These are phyloP conservation scores for Uria lomvia DNA, from an alignment of 2,113 vertebrate species.

Conservation along the genomic window DNA sequence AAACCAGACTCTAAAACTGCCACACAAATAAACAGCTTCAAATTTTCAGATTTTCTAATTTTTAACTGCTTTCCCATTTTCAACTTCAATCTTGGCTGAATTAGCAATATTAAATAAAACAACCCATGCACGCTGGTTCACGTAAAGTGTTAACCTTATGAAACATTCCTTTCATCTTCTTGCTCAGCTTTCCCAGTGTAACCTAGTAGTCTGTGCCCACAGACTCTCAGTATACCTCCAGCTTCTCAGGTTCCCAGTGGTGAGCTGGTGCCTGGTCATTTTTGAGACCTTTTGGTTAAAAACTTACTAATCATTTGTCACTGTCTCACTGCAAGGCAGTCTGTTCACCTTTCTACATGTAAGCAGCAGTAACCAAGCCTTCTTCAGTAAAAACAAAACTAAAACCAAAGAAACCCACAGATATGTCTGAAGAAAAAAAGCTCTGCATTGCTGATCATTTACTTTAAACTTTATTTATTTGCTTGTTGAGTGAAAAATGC, in stretches of 20 bases:
- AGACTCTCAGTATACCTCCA: not conserved
- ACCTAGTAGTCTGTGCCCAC: not conserved
- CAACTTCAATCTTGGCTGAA: not conserved
- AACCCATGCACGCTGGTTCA: not conserved
- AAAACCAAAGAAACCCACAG: not conserved
- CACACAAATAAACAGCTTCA: not conserved
- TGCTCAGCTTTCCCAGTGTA: not conserved
- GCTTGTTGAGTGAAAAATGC: not conserved
- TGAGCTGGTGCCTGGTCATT: not conserved
- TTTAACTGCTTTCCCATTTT: not conserved
- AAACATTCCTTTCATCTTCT: not conserved
- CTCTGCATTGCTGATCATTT: not conserved
- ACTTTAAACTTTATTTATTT: not conserved
- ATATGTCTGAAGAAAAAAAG: not conserved
- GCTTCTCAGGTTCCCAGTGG: not conserved
- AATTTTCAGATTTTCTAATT: not conserved
- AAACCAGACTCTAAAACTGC: not conserved
- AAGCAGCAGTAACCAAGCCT: not conserved
- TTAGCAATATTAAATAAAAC: not conserved
- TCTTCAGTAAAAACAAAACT: not conserved
- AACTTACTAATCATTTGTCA: not conserved
- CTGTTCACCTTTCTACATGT: not conserved
- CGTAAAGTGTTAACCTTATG: fast-evolving
- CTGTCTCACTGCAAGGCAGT: not conserved
- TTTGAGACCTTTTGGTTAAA: not conserved